Conservation (phyloP, 2,113 vertebrate species). For the Stigmatopora nigra region DNA sequence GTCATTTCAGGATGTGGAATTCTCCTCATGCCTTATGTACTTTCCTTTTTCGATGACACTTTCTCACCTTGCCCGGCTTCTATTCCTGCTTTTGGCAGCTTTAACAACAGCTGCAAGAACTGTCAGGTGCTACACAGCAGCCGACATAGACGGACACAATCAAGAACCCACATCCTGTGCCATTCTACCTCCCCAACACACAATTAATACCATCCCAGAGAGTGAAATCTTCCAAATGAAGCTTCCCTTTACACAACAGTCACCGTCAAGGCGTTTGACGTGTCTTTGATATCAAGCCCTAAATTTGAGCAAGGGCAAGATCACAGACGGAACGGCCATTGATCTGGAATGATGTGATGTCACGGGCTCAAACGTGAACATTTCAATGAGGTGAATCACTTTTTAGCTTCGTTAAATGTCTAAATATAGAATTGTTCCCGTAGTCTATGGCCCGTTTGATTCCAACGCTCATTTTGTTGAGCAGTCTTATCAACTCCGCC, state of each 20-base stretch:
- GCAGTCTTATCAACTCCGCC: conserved; percentile 44
- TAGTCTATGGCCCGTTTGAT: not conserved
- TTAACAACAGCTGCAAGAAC: no score
- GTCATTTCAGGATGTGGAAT: no score
- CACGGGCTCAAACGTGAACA: not conserved
- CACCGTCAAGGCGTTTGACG: not conserved
- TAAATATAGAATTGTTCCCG: not conserved
- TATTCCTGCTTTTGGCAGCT: no score
- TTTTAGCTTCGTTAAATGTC: not conserved
- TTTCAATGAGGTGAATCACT: not conserved
- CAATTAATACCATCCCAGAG: not conserved
- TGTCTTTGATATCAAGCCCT: not conserved
- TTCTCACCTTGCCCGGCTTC: no score
- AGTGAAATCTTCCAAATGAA: not conserved
- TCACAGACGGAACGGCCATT: not conserved
- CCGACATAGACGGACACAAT: no score
- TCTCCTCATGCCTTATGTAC: no score
- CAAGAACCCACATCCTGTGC: not conserved
- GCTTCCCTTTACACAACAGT: not conserved
- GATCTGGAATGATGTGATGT: not conserved
- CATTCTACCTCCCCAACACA: no score
- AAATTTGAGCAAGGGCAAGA: not conserved
- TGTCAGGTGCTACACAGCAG: not conserved
- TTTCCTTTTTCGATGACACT: no score
- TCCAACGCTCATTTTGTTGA: not conserved